Evolutionary conservation across 1,140 invertebrate genomes (phyloP).

Genomic region (Lycorma delicatula): DNA sequence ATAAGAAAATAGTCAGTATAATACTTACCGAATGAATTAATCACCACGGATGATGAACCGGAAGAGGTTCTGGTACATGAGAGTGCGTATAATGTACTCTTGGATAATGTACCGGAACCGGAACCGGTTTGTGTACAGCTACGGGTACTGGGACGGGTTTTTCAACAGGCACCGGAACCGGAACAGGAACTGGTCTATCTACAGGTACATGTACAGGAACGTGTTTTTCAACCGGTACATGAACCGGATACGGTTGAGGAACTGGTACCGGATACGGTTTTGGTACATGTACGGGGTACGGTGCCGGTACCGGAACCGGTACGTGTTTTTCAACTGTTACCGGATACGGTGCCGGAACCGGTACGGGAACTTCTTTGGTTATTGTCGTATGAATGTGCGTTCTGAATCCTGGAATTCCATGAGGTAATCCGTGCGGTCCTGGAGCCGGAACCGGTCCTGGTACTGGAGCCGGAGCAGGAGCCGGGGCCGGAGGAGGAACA

Average conservation of each 20-base stretch:
- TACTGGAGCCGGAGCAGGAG: neutral
- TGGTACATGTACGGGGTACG: slow-evolving; percentile 34
- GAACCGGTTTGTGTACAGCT: slow-evolving; percentile 38
- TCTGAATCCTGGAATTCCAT: neutral
- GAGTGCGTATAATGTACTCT: neutral
- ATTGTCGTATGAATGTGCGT: slow-evolving; percentile 7
- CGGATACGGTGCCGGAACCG: slow-evolving; percentile 46
- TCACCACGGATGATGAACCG: slow-evolving; percentile 1
- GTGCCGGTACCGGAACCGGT: slow-evolving; percentile 43
- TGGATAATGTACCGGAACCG: slow-evolving; percentile 1
- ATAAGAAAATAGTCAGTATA: too few species aligned
- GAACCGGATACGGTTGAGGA: slow-evolving; percentile 49
- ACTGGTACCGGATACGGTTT: slow-evolving; percentile 50
- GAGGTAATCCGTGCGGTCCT: neutral
- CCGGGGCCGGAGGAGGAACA: neutral
- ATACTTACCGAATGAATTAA: too few species aligned
- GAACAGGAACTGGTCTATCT: slow-evolving; percentile 55
- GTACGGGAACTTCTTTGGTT: slow-evolving; percentile 3
- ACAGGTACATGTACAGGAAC: slow-evolving; percentile 46
- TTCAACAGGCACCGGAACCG: slow-evolving; percentile 43
- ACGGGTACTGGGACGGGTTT: slow-evolving; percentile 36
- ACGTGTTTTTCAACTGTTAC: slow-evolving; percentile 53
- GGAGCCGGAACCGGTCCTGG: neutral
- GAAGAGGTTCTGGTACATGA: neutral
- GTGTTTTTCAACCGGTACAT: slow-evolving; percentile 38